phyloP scores from a whole-genome alignment of 2,797 vertebrate species.

The Falco naumanni region DNA sequence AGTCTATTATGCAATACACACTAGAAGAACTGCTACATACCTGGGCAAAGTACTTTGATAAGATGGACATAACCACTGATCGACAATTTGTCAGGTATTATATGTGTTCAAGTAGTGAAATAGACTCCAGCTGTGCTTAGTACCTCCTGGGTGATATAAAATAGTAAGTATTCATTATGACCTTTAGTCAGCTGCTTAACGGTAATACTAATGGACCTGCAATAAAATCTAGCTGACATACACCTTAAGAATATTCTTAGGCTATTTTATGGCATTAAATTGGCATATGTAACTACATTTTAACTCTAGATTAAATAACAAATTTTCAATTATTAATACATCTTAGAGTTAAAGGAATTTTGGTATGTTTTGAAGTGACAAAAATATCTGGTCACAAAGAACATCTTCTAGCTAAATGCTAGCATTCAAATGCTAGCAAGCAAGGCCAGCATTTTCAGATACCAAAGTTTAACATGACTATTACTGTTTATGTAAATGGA shows the following conservation, averaged over 20 bases:
- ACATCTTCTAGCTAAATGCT: not conserved
- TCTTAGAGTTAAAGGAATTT: not conserved
- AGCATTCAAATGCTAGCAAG: not conserved
- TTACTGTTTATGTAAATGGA: not conserved
- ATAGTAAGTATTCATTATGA: constrained; percentile 70
- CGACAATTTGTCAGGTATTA: constrained; percentile 45
- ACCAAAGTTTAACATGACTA: not conserved
- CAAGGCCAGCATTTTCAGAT: not conserved
- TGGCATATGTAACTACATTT: constrained; percentile 34
- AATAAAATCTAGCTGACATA: constrained; percentile 61
- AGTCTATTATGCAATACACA: not conserved
- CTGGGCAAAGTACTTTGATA: constrained; percentile 24
- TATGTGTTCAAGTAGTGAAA: constrained; percentile 46
- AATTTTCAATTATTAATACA: constrained; percentile 35
- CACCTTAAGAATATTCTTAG: constrained; percentile 47
- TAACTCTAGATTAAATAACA: constrained; percentile 48
- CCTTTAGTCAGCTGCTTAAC: constrained; percentile 65
- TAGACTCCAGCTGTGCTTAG: constrained; percentile 55
- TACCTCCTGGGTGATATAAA: constrained; percentile 66
- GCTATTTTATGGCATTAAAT: constrained; percentile 53
- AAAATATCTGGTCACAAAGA: not conserved
- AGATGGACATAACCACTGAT: constrained; percentile 41
- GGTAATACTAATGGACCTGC: constrained; percentile 58
- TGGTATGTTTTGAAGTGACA: not conserved
- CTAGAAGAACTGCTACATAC: constrained; percentile 2